These are phyloP conservation scores for Lasiommata megera DNA, from an alignment of 2,888 invertebrate genomes.

Conservation along the genomic window DNA sequence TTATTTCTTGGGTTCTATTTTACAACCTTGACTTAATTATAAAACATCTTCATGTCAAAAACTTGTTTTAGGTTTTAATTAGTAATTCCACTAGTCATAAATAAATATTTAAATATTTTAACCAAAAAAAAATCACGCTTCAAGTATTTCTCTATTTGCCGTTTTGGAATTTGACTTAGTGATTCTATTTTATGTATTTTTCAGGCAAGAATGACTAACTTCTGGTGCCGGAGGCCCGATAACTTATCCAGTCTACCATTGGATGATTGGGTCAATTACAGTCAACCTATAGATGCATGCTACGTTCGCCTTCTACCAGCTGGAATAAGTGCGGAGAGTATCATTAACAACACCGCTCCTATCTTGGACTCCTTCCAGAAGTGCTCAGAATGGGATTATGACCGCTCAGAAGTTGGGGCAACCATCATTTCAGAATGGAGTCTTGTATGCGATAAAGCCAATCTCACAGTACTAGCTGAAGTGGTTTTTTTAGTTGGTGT, in stretches of 20 bases:
- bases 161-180: background rate
- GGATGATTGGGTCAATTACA: slow-evolving; percentile 84
- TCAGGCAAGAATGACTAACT: slow-evolving; percentile 83
- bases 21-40: too few relatives aligned
- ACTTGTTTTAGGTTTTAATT: too few relatives aligned
- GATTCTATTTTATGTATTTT: slow-evolving; percentile 19
- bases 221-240: slow-evolving; percentile 86
- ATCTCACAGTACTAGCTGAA: slow-evolving; percentile 86
- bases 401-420: slow-evolving; percentile 78
- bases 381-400: slow-evolving; percentile 84
- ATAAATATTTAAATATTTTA: background rate
- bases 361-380: slow-evolving; percentile 61
- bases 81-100: too few relatives aligned
- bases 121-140: background rate
- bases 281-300: slow-evolving; percentile 83
- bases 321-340: slow-evolving; percentile 58
- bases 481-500: slow-evolving; percentile 89
- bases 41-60: too few relatives aligned
- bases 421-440: slow-evolving; percentile 90
- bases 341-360: slow-evolving; percentile 63
- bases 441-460: slow-evolving; percentile 87
- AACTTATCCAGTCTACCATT: slow-evolving; percentile 77
- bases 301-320: slow-evolving; percentile 69
- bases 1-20: too few relatives aligned
- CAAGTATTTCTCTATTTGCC: too few relatives aligned